phyloP scores from a whole-genome alignment of 2,797 vertebrate species.

The Sebastes reedi region DNA sequence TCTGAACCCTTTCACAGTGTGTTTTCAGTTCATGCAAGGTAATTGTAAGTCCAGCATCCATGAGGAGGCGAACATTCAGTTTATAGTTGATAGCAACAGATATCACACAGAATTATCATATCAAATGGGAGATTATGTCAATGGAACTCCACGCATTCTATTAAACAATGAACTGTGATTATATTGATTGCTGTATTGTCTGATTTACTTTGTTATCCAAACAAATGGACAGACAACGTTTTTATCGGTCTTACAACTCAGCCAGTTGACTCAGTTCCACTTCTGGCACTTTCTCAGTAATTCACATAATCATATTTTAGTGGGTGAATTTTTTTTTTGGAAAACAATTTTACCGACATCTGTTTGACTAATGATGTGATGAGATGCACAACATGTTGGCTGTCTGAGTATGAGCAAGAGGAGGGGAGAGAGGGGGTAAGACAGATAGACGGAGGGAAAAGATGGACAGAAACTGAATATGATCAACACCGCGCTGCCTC shows the following conservation, averaged over 20 bases:
- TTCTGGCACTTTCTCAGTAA: slow-evolving; percentile 17
- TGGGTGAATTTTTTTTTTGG: slow-evolving; percentile 13
- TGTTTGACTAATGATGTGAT: slow-evolving; percentile 48
- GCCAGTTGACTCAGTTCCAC: slow-evolving; percentile 32
- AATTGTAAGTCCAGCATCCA: neutral
- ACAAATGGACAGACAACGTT: slow-evolving; percentile 6
- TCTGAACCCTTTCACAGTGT: too few species aligned
- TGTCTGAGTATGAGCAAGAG: neutral
- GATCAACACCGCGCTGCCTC: slow-evolving; percentile 5
- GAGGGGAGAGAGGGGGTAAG: neutral
- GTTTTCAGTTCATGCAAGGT: too few species aligned
- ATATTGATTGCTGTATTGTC: neutral
- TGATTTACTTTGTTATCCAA: slow-evolving; percentile 8
- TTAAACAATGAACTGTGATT: neutral
- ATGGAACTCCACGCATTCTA: neutral
- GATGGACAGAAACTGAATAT: slow-evolving; percentile 27
- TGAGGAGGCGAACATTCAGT: neutral
- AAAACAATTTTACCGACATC: slow-evolving; percentile 10
- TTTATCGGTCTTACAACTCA: neutral
- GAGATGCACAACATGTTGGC: slow-evolving; percentile 6
- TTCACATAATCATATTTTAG: slow-evolving; percentile 41
- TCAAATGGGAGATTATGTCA: neutral
- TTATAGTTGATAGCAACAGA: neutral
- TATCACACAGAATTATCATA: neutral
- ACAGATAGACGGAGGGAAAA: neutral